phyloP scores from a whole-genome alignment of 2,797 vertebrate species.

The Cygnus olor region DNA sequence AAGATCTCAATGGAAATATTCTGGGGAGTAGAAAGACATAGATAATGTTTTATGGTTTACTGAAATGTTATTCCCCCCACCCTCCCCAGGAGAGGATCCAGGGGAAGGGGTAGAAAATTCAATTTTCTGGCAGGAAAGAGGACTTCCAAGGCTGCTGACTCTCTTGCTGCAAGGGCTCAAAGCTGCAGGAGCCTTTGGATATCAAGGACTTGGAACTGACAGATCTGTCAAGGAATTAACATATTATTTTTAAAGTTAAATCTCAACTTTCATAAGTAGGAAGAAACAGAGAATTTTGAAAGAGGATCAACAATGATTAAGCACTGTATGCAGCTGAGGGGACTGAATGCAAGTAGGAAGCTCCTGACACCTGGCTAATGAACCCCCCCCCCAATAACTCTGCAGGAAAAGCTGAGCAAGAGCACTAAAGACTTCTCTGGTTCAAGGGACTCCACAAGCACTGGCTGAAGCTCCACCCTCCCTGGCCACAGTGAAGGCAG shows the following conservation, averaged over 20 bases:
- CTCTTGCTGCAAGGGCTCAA: background rate
- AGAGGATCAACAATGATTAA: background rate
- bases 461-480: background rate
- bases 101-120: background rate
- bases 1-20: background rate
- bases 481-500: background rate
- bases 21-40: background rate
- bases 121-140: background rate
- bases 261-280: background rate
- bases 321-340: background rate
- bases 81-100: background rate
- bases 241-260: background rate
- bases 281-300: background rate
- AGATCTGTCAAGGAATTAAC: background rate
- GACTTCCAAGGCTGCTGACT: background rate
- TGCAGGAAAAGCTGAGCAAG: background rate
- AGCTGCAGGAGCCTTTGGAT: background rate
- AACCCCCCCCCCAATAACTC: fast-evolving
- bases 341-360: background rate
- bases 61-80: background rate
- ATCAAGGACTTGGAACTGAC: background rate
- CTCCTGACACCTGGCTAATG: background rate
- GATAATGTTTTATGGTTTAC: background rate
- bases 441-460: background rate
- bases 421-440: background rate